Base-by-base conservation (phyloP, 2,888 invertebrate genomes). In the Nematopogon swammerdamellus region DNA sequence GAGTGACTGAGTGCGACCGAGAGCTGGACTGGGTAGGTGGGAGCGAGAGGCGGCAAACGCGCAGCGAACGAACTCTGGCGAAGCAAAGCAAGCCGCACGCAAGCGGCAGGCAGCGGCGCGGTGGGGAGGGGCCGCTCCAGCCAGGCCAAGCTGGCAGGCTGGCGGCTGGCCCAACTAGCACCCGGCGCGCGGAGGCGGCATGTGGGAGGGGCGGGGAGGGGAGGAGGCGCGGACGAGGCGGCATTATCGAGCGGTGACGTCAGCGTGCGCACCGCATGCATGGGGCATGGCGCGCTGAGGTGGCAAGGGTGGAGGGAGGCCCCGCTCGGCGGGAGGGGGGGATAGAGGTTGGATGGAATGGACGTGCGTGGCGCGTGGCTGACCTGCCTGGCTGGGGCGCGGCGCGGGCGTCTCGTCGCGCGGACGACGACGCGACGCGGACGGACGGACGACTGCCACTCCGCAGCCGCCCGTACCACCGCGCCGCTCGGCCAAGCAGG, bases 191-290 rank as follows among this genome's bases (percentile, higher is more conserved):
- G 45, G 45, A 17, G 17, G 45, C 3, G 19, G 45, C 18, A 19
- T 4, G 10, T 43, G 45, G 45, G 14, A 19, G 6, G 45, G 11
- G 8, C 5, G 10, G 47, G 16, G 47, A 5, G 47, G 3, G 19
- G 20, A 6, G 25, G 25, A 25, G 25, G 25, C 25, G 19, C n/a
- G n/a, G n/a, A 16, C 47, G 16, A 5, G 64, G 71, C 72, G 62
- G 71, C 74, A 75, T 74, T 77, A 79, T 79, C 76, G 79, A 79
- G 70, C 77, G 77, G 75, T 79, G 79, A 79, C 79, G 79, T 79
- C 79, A 79, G 79, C 77, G 79, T 76, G 77, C 77, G 77, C 77
- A 76, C 67, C 71, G 63, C 70, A 64, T 64, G 69, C 61, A 59
- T 62, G 60, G 61, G 53, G 49, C 54, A 56, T 65, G 60, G 61